Percentiles rank a stretch among this genome's conserved stretches.
These are phyloP conservation scores for Athalia cordata DNA, from an alignment of 2,888 invertebrate species.

Conservation along the genomic window DNA sequence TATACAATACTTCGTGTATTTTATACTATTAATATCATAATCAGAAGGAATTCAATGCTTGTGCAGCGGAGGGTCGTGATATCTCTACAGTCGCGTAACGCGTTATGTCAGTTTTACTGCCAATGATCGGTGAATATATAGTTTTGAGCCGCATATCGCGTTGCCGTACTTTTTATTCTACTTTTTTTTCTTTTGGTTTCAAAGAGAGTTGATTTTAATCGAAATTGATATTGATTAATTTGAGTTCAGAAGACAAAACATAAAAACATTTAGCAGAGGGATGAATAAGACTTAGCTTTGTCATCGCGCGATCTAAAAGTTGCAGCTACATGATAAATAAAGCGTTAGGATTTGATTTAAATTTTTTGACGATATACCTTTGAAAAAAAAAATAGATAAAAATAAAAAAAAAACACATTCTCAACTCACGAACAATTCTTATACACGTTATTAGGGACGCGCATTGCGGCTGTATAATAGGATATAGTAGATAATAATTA, in stretches of 20 bases:
- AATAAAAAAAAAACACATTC: slow-evolving; percentile 3
- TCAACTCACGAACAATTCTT: neutral
- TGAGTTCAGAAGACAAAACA: slow-evolving; percentile 38
- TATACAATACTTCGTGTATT: too few species aligned
- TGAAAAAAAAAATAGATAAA: too few species aligned
- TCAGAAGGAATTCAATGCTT: too few species aligned
- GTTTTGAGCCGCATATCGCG: neutral
- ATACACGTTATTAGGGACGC: too few species aligned
- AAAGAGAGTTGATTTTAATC: neutral
- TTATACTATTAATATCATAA: too few species aligned
- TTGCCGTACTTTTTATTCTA: slow-evolving; percentile 1
- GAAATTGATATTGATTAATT: neutral
- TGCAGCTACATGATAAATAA: neutral
- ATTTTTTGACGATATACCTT: too few species aligned
- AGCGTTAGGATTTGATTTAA: too few species aligned
- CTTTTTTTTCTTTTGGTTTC: neutral
- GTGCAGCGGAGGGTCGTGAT: too few species aligned
- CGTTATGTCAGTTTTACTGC: neutral
- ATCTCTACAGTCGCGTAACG: too few species aligned
- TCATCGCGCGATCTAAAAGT: slow-evolving; percentile 24
- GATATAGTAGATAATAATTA: neutral
- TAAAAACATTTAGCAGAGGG: slow-evolving; percentile 40
- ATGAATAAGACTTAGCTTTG: slow-evolving; percentile 40
- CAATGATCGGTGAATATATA: neutral
- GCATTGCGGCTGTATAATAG: neutral